Evolutionary conservation across 2,888 invertebrate genomes (phyloP), one percentile per base, ranked within the genome.

Genomic region (Andricus curvator): DNA sequence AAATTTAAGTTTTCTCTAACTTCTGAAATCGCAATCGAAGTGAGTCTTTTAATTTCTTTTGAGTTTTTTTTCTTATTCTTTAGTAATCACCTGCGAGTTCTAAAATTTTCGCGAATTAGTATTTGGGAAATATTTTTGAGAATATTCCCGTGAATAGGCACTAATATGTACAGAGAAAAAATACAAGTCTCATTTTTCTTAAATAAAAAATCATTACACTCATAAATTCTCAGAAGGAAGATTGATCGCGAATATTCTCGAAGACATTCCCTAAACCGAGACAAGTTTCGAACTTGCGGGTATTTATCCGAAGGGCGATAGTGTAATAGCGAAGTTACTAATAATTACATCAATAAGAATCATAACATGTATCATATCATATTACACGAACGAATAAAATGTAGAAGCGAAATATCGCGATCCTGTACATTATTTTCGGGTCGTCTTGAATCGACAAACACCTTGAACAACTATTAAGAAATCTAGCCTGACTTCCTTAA

Each of bases 401-500:
- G 2, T 70, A 15, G 11, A 56, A 74, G 74, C 74, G 56, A 60
- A 56, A 56, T 74, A 51, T 74, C 74, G 74, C 74, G 56, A 74
- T 41, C 67, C 37, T 56, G 74, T 60, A 74, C 74, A 74, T n/a
- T 37, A 33, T 74, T 74, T 60, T 74, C 37, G 37, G 22, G 74
- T 74, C 74, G 25, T 29, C n/a, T 74, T 51, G 33, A 51, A 33
- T 56, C 29, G 51, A 51, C 51, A 74, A 74, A 56, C 15, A 56
- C 74, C 74, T 74, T 74, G 74, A 74, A 37, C 37, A 74, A 56
- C 29, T 64, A 78, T 44, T 78, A 65, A 65, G 78, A 78, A 66
- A 51, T 65, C 65, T 78, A 66, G 41, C 33, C 44, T 65, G 77
- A 78, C 33, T 78, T 78, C 68, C 56, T 77, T 51, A 79, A 79